A percentile compares a stretch with the other conserved stretches of the same genome.
Conservation (phyloP, 2,888 invertebrate genomes). For the Orchesella flavescens region DNA sequence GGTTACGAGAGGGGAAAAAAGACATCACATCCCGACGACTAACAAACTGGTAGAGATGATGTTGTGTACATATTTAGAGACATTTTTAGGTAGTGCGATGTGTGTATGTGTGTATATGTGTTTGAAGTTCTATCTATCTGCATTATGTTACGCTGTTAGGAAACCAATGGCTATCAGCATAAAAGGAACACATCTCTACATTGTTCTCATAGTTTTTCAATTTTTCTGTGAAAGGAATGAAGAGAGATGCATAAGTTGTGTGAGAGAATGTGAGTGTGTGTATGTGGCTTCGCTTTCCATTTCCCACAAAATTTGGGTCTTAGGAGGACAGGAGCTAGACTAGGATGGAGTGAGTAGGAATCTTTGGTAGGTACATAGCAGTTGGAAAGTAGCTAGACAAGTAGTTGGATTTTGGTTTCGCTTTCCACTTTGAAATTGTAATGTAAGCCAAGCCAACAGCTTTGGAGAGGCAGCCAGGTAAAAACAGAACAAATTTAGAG, state of each 20-base stretch:
- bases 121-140: background rate
- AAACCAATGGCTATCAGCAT: background rate
- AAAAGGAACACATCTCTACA: background rate
- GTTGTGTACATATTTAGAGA: too few species aligned
- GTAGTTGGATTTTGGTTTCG: conserved; percentile 18
- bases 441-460: conserved; percentile 40
- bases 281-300: conserved; percentile 6
- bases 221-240: background rate
- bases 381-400: background rate
- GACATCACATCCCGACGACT: too few species aligned
- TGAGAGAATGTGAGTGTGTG: conserved; percentile 9
- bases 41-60: too few species aligned
- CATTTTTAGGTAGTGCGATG: background rate
- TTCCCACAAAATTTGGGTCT: background rate
- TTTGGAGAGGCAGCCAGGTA: conserved; percentile 52
- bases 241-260: too few species aligned
- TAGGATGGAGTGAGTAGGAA: conserved; percentile 1
- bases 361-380: background rate
- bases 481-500: conserved; percentile 47
- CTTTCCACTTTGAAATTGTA: conserved; percentile 8
- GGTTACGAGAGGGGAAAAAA: background rate
- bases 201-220: background rate
- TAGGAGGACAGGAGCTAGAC: background rate
- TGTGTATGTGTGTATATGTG: too few species aligned
- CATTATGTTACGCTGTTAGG: background rate